phyloP scores from a whole-genome alignment of 2,797 vertebrate species.

The Rallus crepitans region DNA sequence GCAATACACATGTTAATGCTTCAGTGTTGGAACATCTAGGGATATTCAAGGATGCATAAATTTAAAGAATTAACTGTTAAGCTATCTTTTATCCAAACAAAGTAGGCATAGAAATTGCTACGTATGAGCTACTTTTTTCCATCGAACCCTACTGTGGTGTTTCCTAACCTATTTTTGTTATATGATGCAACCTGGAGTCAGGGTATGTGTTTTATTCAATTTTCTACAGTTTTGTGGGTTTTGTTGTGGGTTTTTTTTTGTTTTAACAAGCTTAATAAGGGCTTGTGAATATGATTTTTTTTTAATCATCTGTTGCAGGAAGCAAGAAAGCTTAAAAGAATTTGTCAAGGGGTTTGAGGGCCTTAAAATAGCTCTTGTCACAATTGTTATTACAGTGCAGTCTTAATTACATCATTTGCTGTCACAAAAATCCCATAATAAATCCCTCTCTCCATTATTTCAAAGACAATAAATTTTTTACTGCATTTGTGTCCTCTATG shows the following conservation, averaged over 20 bases:
- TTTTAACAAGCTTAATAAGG: not conserved
- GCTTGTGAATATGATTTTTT: not conserved
- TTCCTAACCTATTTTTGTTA: not conserved
- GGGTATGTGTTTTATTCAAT: not conserved
- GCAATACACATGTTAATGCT: not conserved
- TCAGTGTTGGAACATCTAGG: not conserved
- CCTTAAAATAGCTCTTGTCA: not conserved
- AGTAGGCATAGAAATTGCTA: not conserved
- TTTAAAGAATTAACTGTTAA: not conserved
- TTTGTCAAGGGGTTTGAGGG: not conserved
- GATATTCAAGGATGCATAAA: not conserved
- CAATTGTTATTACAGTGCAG: not conserved
- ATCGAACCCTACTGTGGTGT: not conserved
- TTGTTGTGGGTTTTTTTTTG: not conserved
- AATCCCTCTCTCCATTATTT: not conserved
- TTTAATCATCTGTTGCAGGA: not conserved
- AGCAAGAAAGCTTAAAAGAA: not conserved
- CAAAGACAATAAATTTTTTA: slow-evolving; percentile 5
- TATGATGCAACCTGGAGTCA: not conserved
- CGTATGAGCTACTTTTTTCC: not conserved
- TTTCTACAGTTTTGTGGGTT: not conserved
- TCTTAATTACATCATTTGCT: slow-evolving; percentile 10
- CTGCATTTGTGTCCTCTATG: not conserved
- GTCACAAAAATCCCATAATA: not conserved
- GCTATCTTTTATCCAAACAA: not conserved